phyloP scores from a whole-genome alignment of 2,113 vertebrate genomes.

The Sylvietta virens region DNA sequence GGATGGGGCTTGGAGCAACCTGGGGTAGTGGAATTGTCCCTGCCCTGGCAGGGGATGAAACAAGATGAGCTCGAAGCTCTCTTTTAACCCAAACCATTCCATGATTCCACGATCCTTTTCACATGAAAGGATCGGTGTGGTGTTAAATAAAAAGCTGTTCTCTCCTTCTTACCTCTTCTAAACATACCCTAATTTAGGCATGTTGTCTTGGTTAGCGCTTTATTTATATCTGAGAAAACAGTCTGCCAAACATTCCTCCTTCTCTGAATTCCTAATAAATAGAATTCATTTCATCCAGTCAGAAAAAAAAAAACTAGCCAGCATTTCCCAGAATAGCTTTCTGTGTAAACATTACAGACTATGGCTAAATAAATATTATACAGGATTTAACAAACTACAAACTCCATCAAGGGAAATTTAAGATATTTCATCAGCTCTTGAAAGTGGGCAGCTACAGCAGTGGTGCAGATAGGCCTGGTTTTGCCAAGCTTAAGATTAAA shows the following conservation, averaged over 20 bases:
- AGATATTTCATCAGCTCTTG: background rate
- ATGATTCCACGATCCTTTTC: background rate
- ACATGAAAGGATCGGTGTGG: background rate
- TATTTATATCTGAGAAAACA: constrained; percentile 46
- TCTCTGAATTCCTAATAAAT: constrained; percentile 45
- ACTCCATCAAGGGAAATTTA: background rate
- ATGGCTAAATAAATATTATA: constrained; percentile 31
- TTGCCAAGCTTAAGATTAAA: background rate
- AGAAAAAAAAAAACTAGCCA: background rate
- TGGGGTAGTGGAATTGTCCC: background rate
- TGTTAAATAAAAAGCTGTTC: background rate
- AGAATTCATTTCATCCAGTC: constrained; percentile 23
- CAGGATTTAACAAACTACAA: background rate
- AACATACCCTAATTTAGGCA: constrained; percentile 51
- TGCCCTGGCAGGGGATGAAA: background rate
- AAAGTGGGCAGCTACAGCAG: background rate
- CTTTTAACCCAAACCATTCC: background rate
- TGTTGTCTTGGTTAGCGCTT: background rate
- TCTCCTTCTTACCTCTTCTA: background rate
- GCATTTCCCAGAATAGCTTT: constrained; percentile 34
- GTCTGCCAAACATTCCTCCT: constrained; percentile 19
- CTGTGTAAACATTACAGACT: constrained; percentile 20
- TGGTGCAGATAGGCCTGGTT: background rate
- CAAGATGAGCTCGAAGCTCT: background rate
- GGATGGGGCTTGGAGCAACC: background rate